Evolutionary conservation across 2,888 invertebrate genomes (phyloP).

Genomic region (Eristalinus aeneus): DNA sequence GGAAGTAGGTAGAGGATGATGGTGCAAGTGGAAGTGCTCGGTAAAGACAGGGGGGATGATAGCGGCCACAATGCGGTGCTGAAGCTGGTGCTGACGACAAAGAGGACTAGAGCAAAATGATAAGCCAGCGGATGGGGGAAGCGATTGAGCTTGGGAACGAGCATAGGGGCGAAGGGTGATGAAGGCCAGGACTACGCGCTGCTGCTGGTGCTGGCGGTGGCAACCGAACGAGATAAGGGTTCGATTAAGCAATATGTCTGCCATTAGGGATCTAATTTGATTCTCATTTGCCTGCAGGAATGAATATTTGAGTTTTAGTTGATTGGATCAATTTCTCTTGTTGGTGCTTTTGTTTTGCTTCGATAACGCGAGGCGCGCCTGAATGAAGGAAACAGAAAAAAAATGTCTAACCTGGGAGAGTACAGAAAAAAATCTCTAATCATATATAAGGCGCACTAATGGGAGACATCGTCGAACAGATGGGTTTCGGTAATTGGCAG

Average conservation of each 20-base stretch:
- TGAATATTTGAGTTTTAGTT: conserved; percentile 70
- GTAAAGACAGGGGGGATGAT: background rate
- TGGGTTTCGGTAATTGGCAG: conserved; percentile 47
- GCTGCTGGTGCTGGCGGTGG: conserved; percentile 49
- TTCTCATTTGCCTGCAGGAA: conserved; percentile 70
- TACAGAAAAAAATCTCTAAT: conserved; percentile 16
- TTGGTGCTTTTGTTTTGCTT: conserved; percentile 54
- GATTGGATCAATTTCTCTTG: conserved; percentile 71
- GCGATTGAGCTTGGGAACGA: background rate
- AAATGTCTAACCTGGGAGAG: background rate
- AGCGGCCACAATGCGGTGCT: background rate
- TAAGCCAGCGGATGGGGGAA: background rate
- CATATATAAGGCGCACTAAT: conserved; percentile 45
- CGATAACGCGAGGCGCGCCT: background rate
- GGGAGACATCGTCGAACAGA: conserved; percentile 45
- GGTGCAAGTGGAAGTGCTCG: background rate
- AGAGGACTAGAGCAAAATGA: background rate
- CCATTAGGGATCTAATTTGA: conserved; percentile 71
- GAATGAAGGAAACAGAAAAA: background rate
- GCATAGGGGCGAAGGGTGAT: background rate
- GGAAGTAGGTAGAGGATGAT: conserved; percentile 16
- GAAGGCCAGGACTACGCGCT: background rate
- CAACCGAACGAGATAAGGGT: conserved; percentile 69
- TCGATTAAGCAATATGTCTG: conserved; percentile 71
- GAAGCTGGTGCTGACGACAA: conserved; percentile 21